phyloP scores from a whole-genome alignment of 2,113 vertebrate species.

The Corapipo altera region DNA sequence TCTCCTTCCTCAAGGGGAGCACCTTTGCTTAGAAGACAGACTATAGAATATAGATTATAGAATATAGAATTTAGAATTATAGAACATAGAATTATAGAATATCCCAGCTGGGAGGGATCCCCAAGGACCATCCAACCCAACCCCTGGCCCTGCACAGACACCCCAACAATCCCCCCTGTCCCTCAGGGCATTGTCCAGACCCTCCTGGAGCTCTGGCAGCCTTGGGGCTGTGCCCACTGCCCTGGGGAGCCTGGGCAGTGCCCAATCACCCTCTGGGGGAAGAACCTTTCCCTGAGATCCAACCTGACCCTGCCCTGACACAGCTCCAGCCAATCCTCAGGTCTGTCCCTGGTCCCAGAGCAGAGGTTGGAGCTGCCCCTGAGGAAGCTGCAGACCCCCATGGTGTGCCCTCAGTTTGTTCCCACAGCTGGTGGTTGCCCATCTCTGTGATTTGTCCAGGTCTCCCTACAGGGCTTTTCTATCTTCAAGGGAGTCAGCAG shows the following conservation, averaged over 20 bases:
- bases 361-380: background rate
- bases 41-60: background rate
- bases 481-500: background rate
- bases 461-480: background rate
- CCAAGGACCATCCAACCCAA: background rate
- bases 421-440: background rate
- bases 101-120: background rate
- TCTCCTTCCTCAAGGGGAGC: background rate
- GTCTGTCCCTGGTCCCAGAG: background rate
- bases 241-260: background rate
- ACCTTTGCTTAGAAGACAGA: background rate
- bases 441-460: background rate
- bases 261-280: background rate
- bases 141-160: background rate
- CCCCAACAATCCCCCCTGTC: background rate
- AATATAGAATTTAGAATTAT: background rate
- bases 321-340: background rate
- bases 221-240: background rate
- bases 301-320: background rate
- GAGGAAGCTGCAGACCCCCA: background rate
- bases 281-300: background rate
- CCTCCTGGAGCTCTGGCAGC: background rate
- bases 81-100: background rate
- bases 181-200: background rate
- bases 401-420: background rate